phyloP scores from a whole-genome alignment of 2,797 vertebrate genomes.

The Enteromius treurensis region DNA sequence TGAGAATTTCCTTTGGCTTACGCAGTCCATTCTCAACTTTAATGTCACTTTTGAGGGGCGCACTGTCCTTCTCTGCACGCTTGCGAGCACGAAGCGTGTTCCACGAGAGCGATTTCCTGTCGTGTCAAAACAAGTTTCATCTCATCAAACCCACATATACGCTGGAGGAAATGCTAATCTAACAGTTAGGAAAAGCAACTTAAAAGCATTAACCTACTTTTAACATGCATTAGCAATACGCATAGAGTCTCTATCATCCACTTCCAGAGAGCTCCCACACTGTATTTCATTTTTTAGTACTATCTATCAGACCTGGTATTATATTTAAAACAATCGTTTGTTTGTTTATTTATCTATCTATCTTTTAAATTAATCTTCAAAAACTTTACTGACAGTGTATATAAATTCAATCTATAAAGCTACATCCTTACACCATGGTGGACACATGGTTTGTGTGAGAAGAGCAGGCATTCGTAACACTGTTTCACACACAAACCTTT shows the following conservation, averaged over 20 bases:
- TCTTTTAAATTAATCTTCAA: no score
- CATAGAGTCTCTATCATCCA: neutral
- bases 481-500: slow-evolving; percentile 60
- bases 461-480: slow-evolving; percentile 38
- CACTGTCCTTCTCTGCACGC: slow-evolving; percentile 89
- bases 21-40: slow-evolving; percentile 82
- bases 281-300: neutral
- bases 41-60: slow-evolving; percentile 82
- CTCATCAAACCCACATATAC: slow-evolving; percentile 76
- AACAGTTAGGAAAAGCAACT: slow-evolving; percentile 32
- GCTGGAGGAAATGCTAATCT: slow-evolving; percentile 38
- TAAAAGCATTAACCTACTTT: neutral
- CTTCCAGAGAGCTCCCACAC: neutral
- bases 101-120: slow-evolving; percentile 99
- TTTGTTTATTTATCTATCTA: no score
- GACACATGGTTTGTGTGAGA: slow-evolving; percentile 62
- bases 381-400: no score
- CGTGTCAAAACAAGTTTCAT: slow-evolving; percentile 86
- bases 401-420: neutral
- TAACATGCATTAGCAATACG: neutral
- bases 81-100: slow-evolving; percentile 98
- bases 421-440: slow-evolving; percentile 61
- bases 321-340: neutral
- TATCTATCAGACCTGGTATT: neutral
- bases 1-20: slow-evolving; percentile 91